These are phyloP conservation scores for Tetraneura akinire DNA, from an alignment of 1,140 invertebrate genomes.

Conservation along the genomic window DNA sequence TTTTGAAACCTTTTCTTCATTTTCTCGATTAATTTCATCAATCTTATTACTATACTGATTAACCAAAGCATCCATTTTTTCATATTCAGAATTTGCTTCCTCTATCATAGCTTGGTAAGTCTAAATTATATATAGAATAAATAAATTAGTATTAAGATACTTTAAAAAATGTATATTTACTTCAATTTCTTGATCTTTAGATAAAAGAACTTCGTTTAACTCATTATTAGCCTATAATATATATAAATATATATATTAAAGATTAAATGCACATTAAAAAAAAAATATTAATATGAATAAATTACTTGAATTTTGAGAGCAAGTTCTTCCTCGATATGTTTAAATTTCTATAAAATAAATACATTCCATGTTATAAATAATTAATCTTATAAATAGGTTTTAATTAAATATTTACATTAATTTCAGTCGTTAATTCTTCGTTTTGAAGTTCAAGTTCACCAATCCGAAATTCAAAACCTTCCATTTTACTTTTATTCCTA, in stretches of 20 bases:
- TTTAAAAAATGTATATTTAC: background rate
- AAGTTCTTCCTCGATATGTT: too few relatives aligned
- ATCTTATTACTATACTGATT: slow-evolving; percentile 22
- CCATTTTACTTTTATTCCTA: slow-evolving; percentile 50
- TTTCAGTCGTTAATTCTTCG: slow-evolving; percentile 39
- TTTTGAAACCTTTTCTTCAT: slow-evolving; percentile 15
- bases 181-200: slow-evolving; percentile 36
- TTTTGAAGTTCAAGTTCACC: slow-evolving; percentile 44
- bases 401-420: slow-evolving; percentile 20
- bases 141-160: background rate
- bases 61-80: slow-evolving; percentile 11
- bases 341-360: too few relatives aligned
- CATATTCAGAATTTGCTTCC: slow-evolving; percentile 35
- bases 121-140: slow-evolving; percentile 21
- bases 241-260: background rate
- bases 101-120: slow-evolving; percentile 14
- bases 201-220: background rate
- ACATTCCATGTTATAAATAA: too few relatives aligned
- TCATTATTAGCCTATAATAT: slow-evolving; percentile 12
- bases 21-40: background rate
- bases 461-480: slow-evolving; percentile 45
- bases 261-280: too few relatives aligned
- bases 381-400: too few relatives aligned
- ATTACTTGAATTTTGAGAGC: too few relatives aligned
- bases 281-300: too few relatives aligned